These are phyloP conservation scores for Notothenia rossii DNA, from an alignment of 2,113 vertebrate genomes.

Conservation along the genomic window DNA sequence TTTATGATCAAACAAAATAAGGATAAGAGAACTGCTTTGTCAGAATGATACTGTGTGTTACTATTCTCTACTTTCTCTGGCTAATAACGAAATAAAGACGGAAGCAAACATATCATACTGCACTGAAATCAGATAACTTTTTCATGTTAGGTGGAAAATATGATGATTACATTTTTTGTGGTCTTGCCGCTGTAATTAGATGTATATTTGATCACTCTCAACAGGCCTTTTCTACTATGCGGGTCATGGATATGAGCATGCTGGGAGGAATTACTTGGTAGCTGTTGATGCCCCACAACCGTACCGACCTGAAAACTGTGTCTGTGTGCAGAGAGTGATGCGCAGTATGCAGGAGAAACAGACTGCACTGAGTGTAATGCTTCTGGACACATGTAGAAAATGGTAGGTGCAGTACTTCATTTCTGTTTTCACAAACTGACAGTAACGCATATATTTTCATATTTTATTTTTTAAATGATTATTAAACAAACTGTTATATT, in stretches of 20 bases:
- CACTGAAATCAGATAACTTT: conserved; percentile 11
- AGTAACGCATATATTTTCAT: neutral
- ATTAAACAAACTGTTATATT: neutral
- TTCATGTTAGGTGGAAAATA: conserved; percentile 7
- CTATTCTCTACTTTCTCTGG: conserved; percentile 5
- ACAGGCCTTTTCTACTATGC: conserved; percentile 92
- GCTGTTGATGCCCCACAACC: conserved; percentile 89
- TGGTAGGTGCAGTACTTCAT: conserved; percentile 71
- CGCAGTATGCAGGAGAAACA: conserved; percentile 87
- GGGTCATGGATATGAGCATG: conserved; percentile 88
- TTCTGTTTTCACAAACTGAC: neutral
- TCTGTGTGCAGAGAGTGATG: conserved; percentile 90
- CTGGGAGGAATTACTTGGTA: conserved; percentile 91
- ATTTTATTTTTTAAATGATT: neutral
- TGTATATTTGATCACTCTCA: conserved; percentile 6
- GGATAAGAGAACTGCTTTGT: neutral
- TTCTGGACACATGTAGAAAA: conserved; percentile 91
- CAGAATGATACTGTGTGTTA: conserved; percentile 14
- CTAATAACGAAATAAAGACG: conserved; percentile 1
- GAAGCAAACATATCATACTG: neutral
- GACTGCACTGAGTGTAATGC: conserved; percentile 86
- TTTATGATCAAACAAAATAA: neutral
- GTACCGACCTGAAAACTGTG: conserved; percentile 86
- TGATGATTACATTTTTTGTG: neutral
- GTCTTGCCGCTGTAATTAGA: neutral